Conservation (phyloP, 2,113 vertebrate genomes). For the Struthidea cinerea region DNA sequence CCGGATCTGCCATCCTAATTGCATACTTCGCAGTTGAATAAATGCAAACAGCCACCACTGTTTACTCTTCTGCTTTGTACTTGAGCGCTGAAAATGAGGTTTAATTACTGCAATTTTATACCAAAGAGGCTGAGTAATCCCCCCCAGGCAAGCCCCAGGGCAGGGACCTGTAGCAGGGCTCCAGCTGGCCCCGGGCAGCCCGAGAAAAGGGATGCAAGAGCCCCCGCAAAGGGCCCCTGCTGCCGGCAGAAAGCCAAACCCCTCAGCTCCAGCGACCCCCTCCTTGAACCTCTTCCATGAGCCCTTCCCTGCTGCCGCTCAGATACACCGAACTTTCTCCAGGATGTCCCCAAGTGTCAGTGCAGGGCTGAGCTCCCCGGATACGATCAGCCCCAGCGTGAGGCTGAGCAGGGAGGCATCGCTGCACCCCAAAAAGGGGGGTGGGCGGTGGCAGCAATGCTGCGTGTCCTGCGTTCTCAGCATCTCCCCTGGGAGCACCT, state of each 20-base stretch:
- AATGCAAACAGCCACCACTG: not conserved
- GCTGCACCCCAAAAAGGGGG: fast-evolving
- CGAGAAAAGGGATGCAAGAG: fast-evolving
- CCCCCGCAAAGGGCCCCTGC: not conserved
- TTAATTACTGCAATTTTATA: conserved; percentile 8
- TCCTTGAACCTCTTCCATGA: not conserved
- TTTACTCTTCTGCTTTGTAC: not conserved
- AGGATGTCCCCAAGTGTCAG: not conserved
- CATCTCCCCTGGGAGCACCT: not conserved
- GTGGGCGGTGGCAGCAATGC: fast-evolving
- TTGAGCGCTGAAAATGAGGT: not conserved
- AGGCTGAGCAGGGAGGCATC: not conserved
- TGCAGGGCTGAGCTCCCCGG: not conserved
- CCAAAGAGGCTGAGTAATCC: not conserved
- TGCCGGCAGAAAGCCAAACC: not conserved
- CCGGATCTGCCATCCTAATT: not conserved
- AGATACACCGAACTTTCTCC: not conserved
- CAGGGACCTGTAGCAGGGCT: not conserved
- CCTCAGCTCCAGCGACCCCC: fast-evolving
- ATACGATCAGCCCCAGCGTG: fast-evolving
- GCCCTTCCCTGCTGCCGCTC: not conserved
- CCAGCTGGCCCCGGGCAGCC: not conserved
- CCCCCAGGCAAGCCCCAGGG: not conserved
- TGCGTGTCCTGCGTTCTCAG: fast-evolving
- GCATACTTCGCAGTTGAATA: conserved; percentile 25